Conservation (phyloP, 35 echinoderm and acorn worm species). For the Apostichopus parvimensis region DNA sequence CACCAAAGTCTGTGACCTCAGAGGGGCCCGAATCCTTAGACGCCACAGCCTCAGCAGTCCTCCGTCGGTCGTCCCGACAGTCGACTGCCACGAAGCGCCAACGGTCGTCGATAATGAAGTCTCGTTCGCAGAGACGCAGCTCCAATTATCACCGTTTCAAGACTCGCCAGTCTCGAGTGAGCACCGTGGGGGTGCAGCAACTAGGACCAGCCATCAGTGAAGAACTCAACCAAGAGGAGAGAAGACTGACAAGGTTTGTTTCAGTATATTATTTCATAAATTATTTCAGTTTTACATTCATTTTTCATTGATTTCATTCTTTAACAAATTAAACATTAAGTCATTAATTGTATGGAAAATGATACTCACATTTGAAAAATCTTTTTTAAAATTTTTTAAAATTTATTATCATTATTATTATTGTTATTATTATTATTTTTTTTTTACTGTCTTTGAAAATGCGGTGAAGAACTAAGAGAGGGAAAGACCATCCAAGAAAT, state of each 20-base stretch:
- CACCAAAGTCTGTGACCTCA: neutral
- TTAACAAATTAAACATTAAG: too few species aligned
- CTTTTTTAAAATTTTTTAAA: too few species aligned
- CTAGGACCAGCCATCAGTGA: neutral
- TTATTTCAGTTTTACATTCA: too few species aligned
- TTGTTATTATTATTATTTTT: too few species aligned
- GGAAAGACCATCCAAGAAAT: too few species aligned
- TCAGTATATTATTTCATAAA: neutral
- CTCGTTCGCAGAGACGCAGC: slow-evolving; percentile 24
- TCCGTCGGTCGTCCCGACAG: neutral
- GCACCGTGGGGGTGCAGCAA: neutral
- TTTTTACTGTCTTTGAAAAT: too few species aligned
- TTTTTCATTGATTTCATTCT: too few species aligned
- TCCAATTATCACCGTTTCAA: slow-evolving; percentile 8
- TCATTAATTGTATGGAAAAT: too few species aligned
- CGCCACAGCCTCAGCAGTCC: neutral
- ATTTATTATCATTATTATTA: too few species aligned
- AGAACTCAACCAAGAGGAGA: neutral
- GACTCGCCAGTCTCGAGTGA: neutral
- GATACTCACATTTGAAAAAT: too few species aligned
- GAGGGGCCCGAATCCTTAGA: neutral
- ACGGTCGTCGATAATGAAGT: slow-evolving; percentile 15
- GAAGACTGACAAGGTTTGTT: slow-evolving; percentile 6
- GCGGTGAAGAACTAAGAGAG: too few species aligned
- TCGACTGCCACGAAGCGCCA: neutral